These are phyloP conservation scores for Harpagoxenus sublaevis DNA, from an alignment of 2,888 invertebrate species.

Conservation along the genomic window DNA sequence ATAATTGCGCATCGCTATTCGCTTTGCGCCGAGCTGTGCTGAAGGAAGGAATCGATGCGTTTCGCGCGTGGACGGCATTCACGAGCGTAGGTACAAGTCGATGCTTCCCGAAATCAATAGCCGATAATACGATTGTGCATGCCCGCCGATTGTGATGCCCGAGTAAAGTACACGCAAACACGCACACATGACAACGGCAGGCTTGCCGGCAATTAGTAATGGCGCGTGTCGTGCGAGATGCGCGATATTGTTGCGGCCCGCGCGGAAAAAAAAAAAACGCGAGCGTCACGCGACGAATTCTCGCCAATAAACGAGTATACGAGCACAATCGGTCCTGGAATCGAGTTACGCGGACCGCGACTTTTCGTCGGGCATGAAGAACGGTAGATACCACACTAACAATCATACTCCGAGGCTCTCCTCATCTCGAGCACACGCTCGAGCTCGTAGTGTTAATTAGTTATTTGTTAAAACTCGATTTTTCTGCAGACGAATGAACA, in stretches of 20 bases:
- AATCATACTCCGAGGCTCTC: neutral
- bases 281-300: constrained; percentile 59
- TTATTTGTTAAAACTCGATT: neutral
- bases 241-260: constrained; percentile 35
- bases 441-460: constrained; percentile 20
- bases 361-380: neutral
- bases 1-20: constrained; percentile 1
- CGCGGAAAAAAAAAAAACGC: constrained; percentile 42
- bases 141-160: constrained; percentile 55
- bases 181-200: constrained; percentile 60
- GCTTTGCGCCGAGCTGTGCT: constrained; percentile 1
- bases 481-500: constrained; percentile 14
- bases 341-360: constrained; percentile 1
- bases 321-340: neutral
- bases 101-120: constrained; percentile 70
- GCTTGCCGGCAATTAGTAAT: constrained; percentile 71
- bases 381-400: neutral
- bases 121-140: constrained; percentile 69
- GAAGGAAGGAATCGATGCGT: constrained; percentile 61
- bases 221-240: constrained; percentile 59
- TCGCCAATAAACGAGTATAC: constrained; percentile 11
- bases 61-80: constrained; percentile 58
- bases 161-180: constrained; percentile 54
- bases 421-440: constrained; percentile 16
- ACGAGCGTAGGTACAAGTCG: constrained; percentile 54